A percentile compares a stretch with the other conserved stretches of the same genome.
Conservation (phyloP, 2,113 vertebrate genomes). For the Syngnathoides biaculeatus region DNA sequence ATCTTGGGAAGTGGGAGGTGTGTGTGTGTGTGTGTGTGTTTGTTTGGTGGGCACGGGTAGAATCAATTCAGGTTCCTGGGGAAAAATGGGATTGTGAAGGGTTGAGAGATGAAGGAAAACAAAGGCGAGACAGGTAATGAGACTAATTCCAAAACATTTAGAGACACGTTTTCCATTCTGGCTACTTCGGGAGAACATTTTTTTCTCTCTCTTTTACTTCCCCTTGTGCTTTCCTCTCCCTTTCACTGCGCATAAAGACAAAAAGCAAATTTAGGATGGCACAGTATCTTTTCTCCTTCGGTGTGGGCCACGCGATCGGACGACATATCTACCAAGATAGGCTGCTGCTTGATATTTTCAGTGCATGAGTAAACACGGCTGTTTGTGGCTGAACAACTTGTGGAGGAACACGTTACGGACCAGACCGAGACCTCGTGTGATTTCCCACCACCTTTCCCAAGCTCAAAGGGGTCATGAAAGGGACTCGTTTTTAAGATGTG, state of each 20-base stretch:
- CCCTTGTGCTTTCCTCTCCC: conserved; percentile 20
- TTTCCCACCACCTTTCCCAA: not conserved
- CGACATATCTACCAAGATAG: not conserved
- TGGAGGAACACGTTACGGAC: not conserved
- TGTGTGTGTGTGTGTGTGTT: conserved; percentile 23
- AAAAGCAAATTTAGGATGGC: conserved; percentile 30
- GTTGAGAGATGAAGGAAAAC: conserved; percentile 1
- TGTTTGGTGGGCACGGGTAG: too few relatives aligned
- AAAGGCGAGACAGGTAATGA: conserved; percentile 36
- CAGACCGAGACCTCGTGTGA: not conserved
- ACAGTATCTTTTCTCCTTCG: not conserved
- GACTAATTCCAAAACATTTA: conserved; percentile 58
- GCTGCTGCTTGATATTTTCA: not conserved
- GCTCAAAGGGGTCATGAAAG: not conserved
- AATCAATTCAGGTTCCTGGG: not conserved
- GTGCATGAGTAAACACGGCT: not conserved
- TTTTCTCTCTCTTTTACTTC: conserved; percentile 33
- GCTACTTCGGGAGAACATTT: conserved; percentile 49
- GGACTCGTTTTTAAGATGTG: not conserved
- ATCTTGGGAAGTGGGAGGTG: conserved; percentile 52
- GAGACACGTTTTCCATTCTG: conserved; percentile 53
- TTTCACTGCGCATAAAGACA: conserved; percentile 18
- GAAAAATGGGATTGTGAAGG: not conserved
- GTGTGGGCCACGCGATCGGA: not conserved
- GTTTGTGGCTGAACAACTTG: not conserved